phyloP scores from a whole-genome alignment of 2,888 invertebrate species.

The Alcis repandata region DNA sequence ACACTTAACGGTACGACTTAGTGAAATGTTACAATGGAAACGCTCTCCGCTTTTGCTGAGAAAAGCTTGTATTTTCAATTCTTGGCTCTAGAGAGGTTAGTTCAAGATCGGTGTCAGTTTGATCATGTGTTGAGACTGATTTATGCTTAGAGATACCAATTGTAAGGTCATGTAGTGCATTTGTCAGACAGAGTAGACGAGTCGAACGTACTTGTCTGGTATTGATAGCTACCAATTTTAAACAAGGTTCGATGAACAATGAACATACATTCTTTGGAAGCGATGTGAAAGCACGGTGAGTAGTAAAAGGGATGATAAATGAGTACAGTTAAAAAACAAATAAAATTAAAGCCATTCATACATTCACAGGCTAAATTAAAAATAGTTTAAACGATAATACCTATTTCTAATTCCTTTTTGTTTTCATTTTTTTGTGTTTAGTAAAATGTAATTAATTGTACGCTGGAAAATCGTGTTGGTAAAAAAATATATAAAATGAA shows the following conservation, averaged over 20 bases:
- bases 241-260: slow-evolving; percentile 56
- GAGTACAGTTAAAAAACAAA: too few relatives aligned
- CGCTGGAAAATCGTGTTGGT: too few relatives aligned
- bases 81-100: slow-evolving; percentile 66
- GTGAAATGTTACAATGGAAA: slow-evolving; percentile 28
- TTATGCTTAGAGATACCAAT: slow-evolving; percentile 70
- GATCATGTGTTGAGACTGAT: slow-evolving; percentile 78
- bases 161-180: slow-evolving; percentile 45
- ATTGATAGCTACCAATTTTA: slow-evolving; percentile 68
- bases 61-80: slow-evolving; percentile 44
- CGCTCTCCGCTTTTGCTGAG: slow-evolving; percentile 37
- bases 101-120: slow-evolving; percentile 77
- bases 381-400: too few relatives aligned
- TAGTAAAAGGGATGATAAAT: background rate
- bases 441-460: too few relatives aligned
- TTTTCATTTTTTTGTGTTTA: too few relatives aligned
- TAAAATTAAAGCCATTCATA: too few relatives aligned
- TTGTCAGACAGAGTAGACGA: slow-evolving; percentile 62
- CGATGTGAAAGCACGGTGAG: slow-evolving; percentile 4
- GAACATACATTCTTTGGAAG: slow-evolving; percentile 48
- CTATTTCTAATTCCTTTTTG: too few relatives aligned
- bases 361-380: too few relatives aligned
- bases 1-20: background rate
- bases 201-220: slow-evolving; percentile 35
- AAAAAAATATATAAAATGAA: too few relatives aligned